phyloP scores from a whole-genome alignment of 2,113 vertebrate genomes.

The Grammomys surdaster region DNA sequence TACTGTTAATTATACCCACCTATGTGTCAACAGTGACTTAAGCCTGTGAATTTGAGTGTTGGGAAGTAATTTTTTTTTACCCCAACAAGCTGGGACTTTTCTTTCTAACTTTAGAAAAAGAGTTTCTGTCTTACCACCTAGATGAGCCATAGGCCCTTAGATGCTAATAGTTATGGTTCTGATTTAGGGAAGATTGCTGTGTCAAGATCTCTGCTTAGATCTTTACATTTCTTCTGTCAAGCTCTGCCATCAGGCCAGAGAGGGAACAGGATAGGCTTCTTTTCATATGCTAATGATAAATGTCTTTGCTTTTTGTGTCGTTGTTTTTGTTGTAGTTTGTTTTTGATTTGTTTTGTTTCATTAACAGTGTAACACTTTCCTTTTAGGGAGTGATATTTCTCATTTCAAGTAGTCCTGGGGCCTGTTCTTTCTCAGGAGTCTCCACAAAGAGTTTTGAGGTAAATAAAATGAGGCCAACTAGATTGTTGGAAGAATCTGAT shows the following conservation, averaged over 20 bases:
- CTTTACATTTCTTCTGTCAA: not conserved
- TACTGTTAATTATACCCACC: conserved; percentile 38
- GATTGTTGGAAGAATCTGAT: not conserved
- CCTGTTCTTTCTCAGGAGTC: not conserved
- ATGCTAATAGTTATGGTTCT: conserved; percentile 18
- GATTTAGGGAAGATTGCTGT: not conserved
- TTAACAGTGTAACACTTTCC: not conserved
- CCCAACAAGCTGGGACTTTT: conserved; percentile 8
- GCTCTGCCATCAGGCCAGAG: not conserved
- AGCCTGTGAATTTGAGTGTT: not conserved
- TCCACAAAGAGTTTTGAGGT: not conserved
- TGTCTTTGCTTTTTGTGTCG: not conserved
- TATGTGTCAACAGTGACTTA: not conserved
- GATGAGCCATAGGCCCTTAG: not conserved
- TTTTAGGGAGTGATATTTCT: not conserved
- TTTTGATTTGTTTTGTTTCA: not conserved
- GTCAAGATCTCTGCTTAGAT: not conserved
- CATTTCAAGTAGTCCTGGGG: not conserved
- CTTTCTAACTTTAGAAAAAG: conserved; percentile 2
- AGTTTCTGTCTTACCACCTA: conserved; percentile 47
- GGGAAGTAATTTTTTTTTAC: not conserved
- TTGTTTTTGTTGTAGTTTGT: too few relatives aligned
- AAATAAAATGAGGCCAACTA: not conserved
- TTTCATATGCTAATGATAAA: not conserved
- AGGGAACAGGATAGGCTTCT: not conserved